These are phyloP conservation scores for Scaptomyza tumidula DNA, from an alignment of 2,888 invertebrate species.

Conservation along the genomic window DNA sequence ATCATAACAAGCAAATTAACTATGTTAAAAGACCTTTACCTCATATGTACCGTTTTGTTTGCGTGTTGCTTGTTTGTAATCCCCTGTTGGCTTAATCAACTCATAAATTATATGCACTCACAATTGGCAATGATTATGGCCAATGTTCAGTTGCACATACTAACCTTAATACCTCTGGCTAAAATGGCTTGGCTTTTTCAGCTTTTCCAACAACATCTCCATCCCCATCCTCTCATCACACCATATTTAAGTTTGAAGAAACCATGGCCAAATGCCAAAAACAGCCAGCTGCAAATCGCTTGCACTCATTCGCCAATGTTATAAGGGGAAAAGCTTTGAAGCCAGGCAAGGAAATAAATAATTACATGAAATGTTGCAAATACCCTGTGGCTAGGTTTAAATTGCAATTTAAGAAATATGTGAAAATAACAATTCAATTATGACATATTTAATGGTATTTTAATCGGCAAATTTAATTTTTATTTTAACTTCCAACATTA, in stretches of 20 bases:
- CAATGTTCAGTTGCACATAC: constrained; percentile 37
- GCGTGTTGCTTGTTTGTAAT: not conserved
- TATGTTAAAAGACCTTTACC: constrained; percentile 11
- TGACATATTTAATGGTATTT: not conserved
- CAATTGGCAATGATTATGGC: constrained; percentile 26
- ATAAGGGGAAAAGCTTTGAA: constrained; percentile 27
- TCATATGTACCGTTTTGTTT: constrained; percentile 4
- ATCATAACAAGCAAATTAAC: constrained; percentile 36
- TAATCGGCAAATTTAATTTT: not conserved
- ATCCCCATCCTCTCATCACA: constrained; percentile 27
- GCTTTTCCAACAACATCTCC: constrained; percentile 7
- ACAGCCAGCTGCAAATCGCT: constrained; percentile 60
- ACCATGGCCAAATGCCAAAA: constrained; percentile 64
- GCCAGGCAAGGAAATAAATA: constrained; percentile 8
- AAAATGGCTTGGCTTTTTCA: constrained; percentile 7
- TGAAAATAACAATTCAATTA: not conserved
- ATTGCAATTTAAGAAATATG: not conserved
- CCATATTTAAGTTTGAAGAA: constrained; percentile 45
- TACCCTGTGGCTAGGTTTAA: constrained; percentile 35
- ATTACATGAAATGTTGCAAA: constrained; percentile 1
- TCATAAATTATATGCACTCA: constrained; percentile 26
- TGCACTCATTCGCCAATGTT: constrained; percentile 61
- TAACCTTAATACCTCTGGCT: constrained; percentile 69
- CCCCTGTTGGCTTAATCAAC: constrained; percentile 9
- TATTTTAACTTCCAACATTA: too few relatives aligned